These are phyloP conservation scores for Macrotis lagotis DNA, from an alignment of 2,113 vertebrate genomes.

Conservation along the genomic window DNA sequence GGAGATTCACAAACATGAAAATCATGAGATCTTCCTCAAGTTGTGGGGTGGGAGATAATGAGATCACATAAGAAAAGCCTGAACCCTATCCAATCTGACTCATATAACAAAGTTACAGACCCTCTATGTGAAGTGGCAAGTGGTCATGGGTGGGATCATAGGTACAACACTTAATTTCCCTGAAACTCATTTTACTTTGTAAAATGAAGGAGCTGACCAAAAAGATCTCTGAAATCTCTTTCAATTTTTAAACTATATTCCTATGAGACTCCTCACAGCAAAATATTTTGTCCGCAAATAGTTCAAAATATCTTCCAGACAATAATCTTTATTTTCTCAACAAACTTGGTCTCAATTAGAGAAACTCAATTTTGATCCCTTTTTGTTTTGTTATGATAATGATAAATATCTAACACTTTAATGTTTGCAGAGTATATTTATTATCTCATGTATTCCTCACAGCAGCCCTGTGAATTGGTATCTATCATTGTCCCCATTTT, in stretches of 20 bases:
- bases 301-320: constrained; percentile 12
- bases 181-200: neutral
- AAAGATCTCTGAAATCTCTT: neutral
- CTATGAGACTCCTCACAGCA: neutral
- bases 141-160: neutral
- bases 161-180: neutral
- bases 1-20: neutral
- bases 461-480: neutral
- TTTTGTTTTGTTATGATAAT: neutral
- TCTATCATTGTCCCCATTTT: neutral
- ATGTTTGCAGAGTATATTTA: neutral
- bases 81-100: neutral
- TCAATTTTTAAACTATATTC: neutral
- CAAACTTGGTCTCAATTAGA: neutral
- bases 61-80: neutral
- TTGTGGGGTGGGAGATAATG: neutral
- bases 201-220: constrained; percentile 14
- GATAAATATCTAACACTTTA: neutral
- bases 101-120: neutral
- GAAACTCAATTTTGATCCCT: neutral
- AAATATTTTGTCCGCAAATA: constrained; percentile 19
- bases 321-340: neutral
- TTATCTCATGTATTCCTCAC: neutral
- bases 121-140: neutral
- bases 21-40: neutral